Evolutionary conservation across 2,797 vertebrate species (phyloP).

Genomic region (Urophycis tenuis): DNA sequence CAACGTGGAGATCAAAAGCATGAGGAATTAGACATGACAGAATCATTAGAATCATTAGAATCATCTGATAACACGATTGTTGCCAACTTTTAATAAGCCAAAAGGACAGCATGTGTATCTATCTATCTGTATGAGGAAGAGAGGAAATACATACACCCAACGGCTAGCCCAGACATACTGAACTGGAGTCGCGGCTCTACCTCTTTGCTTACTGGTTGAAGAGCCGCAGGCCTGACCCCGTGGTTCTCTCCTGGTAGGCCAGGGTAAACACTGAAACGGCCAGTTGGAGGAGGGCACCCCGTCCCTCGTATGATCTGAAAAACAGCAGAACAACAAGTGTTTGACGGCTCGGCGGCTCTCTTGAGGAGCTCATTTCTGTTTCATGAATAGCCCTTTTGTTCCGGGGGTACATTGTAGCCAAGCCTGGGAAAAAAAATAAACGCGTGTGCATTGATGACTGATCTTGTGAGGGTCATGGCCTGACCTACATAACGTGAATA

Average conservation of each 20-base stretch:
- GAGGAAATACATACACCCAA: neutral
- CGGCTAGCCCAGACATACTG: neutral
- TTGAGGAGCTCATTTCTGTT: conserved; percentile 27
- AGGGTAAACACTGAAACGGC: conserved; percentile 57
- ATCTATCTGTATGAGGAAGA: neutral
- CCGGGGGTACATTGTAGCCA: conserved; percentile 22
- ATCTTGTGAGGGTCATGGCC: conserved; percentile 48
- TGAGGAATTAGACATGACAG: neutral
- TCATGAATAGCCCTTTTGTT: conserved; percentile 56
- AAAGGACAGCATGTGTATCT: neutral
- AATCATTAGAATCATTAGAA: too few relatives aligned
- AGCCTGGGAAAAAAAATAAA: conserved; percentile 30
- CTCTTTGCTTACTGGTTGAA: conserved; percentile 45
- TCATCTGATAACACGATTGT: neutral
- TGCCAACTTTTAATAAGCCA: neutral
- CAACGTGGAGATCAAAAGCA: neutral
- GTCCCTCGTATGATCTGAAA: conserved; percentile 59
- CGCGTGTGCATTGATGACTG: conserved; percentile 12
- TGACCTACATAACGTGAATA: conserved; percentile 39
- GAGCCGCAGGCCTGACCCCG: conserved; percentile 34
- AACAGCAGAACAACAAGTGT: conserved; percentile 46
- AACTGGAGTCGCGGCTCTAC: conserved; percentile 35
- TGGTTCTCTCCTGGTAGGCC: conserved; percentile 42
- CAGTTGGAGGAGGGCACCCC: conserved; percentile 44
- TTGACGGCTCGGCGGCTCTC: conserved; percentile 54